phyloP scores from a whole-genome alignment of 2,113 vertebrate species.

The Chloroceryle aenea region DNA sequence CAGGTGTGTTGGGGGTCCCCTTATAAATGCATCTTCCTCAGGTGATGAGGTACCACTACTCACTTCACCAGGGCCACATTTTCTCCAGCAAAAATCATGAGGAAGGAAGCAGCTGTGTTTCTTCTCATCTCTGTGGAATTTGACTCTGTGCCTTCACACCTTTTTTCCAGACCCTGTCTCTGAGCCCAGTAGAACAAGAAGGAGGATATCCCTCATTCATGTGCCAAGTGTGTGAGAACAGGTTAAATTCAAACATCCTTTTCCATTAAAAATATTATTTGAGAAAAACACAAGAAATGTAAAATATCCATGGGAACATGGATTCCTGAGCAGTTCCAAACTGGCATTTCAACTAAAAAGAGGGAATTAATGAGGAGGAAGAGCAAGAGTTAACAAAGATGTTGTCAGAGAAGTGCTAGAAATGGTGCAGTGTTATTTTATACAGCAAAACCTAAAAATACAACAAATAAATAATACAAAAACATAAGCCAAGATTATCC shows the following conservation, averaged over 20 bases:
- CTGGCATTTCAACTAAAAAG: background rate
- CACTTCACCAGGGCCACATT: background rate
- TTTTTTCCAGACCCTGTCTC: background rate
- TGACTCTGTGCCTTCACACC: background rate
- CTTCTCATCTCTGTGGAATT: background rate
- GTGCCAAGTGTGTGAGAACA: background rate
- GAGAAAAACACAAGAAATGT: background rate
- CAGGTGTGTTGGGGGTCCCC: rapidly evolving
- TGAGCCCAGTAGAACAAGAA: background rate
- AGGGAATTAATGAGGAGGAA: background rate
- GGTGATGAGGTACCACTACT: background rate
- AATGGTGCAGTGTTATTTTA: background rate
- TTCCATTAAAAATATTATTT: background rate
- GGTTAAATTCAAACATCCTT: background rate
- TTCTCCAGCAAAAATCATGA: background rate
- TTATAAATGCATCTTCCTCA: background rate
- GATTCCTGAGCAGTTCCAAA: background rate
- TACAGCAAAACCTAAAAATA: constrained; percentile 36
- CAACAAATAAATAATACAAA: background rate
- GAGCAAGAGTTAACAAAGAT: background rate
- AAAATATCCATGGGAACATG: background rate
- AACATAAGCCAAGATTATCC: constrained; percentile 19
- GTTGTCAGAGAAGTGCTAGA: background rate
- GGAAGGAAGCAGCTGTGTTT: background rate
- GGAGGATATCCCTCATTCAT: background rate